These are phyloP conservation scores for Dolichotis patagonum DNA, from an alignment of 2,113 vertebrate species.

Conservation along the genomic window DNA sequence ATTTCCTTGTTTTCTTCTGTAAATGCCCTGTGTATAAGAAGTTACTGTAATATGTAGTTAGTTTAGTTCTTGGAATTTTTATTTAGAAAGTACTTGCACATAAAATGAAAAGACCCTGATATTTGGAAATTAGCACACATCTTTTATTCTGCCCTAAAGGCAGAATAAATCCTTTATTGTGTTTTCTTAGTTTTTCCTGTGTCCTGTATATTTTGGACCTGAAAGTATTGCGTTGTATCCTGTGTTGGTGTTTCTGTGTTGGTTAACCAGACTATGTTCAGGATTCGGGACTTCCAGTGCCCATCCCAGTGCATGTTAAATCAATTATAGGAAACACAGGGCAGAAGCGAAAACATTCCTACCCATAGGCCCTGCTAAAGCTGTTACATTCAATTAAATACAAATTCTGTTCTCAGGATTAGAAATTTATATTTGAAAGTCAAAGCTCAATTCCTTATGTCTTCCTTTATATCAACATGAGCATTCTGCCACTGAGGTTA, in stretches of 20 bases:
- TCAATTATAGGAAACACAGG: constrained; percentile 69
- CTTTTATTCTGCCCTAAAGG: constrained; percentile 69
- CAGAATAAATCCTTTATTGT: constrained; percentile 71
- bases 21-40: constrained; percentile 66
- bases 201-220: constrained; percentile 78
- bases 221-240: constrained; percentile 42
- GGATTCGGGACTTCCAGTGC: constrained; percentile 50
- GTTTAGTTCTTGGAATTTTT: constrained; percentile 73
- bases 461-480: constrained; percentile 1
- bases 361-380: constrained; percentile 47
- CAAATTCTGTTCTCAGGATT: constrained; percentile 44
- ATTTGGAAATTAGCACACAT: constrained; percentile 76
- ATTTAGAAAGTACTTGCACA: constrained; percentile 76
- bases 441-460: constrained; percentile 37
- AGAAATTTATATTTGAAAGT: constrained; percentile 49
- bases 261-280: constrained; percentile 64
- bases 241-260: constrained; percentile 76
- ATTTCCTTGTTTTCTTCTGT: constrained; percentile 49
- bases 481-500: neutral
- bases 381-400: constrained; percentile 65
- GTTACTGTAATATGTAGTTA: constrained; percentile 68
- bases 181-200: constrained; percentile 69
- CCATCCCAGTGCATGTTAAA: constrained; percentile 70
- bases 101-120: constrained; percentile 73
- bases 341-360: constrained; percentile 53